Conservation (phyloP, 2,888 invertebrate species). For the Melieria picta region DNA sequence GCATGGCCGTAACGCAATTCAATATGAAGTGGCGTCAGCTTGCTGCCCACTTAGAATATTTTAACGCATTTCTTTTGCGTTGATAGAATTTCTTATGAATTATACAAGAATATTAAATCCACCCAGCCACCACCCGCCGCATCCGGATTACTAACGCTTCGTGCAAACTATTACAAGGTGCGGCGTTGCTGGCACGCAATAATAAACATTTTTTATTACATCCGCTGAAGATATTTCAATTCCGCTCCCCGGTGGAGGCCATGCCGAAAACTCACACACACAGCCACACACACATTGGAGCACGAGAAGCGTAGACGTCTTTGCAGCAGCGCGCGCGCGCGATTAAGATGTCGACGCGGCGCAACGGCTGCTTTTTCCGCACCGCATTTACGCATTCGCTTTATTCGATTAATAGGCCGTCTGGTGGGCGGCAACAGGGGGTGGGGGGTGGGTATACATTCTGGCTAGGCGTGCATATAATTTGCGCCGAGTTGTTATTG, state of each 20-base stretch:
- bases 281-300: background rate
- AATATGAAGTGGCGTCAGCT: slow-evolving; percentile 64
- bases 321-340: background rate
- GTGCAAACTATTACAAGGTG: background rate
- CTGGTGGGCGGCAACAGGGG: background rate
- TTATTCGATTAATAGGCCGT: background rate
- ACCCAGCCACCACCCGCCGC: background rate
- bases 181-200: slow-evolving; percentile 17
- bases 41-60: slow-evolving; percentile 64
- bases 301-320: background rate
- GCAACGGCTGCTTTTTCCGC: slow-evolving; percentile 11
- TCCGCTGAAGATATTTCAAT: slow-evolving; percentile 36
- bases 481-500: slow-evolving; percentile 51
- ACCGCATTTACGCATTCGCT: slow-evolving; percentile 19
- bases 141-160: background rate
- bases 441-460: background rate
- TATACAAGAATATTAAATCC: slow-evolving; percentile 50
- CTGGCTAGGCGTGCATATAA: slow-evolving; percentile 19
- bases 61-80: slow-evolving; percentile 58
- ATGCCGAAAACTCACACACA: slow-evolving; percentile 22
- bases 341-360: slow-evolving; percentile 19
- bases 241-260: slow-evolving; percentile 5
- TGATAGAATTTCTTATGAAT: slow-evolving; percentile 66
- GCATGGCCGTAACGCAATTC: slow-evolving; percentile 44
- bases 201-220: slow-evolving; percentile 33